Percentiles rank a stretch among this genome's conserved stretches.
These are phyloP conservation scores for Pheosia gnoma DNA, from an alignment of 2,888 invertebrate species.

Conservation along the genomic window DNA sequence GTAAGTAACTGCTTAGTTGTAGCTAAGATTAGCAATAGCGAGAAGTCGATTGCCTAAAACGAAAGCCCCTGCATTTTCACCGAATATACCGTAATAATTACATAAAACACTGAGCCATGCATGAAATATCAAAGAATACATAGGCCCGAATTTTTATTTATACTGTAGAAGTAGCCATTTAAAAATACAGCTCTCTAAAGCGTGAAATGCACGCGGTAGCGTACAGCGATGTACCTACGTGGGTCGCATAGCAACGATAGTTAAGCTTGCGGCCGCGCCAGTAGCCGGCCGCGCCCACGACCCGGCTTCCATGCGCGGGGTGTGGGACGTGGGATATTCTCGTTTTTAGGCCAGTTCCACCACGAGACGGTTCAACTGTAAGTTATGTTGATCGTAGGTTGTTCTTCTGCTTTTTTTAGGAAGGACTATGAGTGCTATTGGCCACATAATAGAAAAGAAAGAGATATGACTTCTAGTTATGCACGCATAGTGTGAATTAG, in stretches of 20 bases:
- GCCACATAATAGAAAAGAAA: no score
- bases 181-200: slow-evolving; percentile 37
- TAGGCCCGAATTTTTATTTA: no score
- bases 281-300: slow-evolving; percentile 42
- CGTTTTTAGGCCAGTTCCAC: slow-evolving; percentile 42
- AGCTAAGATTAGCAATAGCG: no score
- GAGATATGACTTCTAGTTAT: no score
- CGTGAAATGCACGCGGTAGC: slow-evolving; percentile 41
- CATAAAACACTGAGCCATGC: no score
- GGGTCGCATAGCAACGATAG: slow-evolving; percentile 39
- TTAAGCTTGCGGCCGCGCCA: slow-evolving; percentile 40
- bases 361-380: slow-evolving; percentile 24
- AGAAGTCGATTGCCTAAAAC: no score
- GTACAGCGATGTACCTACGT: slow-evolving; percentile 28
- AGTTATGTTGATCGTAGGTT: slow-evolving; percentile 19
- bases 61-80: no score
- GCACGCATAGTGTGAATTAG: no score
- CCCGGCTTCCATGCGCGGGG: slow-evolving; percentile 36
- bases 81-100: no score
- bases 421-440: no score
- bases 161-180: not conserved
- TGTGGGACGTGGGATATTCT: slow-evolving; percentile 44
- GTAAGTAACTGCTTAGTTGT: no score
- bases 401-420: not conserved
- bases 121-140: no score